Evolutionary conservation across 2,113 vertebrate genomes (phyloP).

Genomic region (Cyphomyrus discorhynchus): DNA sequence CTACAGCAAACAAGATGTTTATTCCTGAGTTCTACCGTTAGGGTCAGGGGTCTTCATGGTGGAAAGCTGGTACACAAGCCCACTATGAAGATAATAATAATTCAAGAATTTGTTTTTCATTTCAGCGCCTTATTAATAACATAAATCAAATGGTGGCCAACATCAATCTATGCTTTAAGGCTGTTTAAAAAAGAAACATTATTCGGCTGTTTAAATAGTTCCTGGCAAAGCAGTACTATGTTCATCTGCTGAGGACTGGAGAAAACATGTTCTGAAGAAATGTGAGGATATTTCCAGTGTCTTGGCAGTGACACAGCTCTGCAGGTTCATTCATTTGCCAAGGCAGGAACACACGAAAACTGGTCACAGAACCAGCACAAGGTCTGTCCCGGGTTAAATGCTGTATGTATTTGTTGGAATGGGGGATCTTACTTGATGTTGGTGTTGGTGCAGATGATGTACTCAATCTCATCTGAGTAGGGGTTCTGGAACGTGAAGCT

Average conservation of each 20-base stretch:
- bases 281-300: background rate
- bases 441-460: slow-evolving; percentile 99
- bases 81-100: background rate
- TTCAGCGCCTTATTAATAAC: slow-evolving; percentile 20
- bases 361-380: background rate
- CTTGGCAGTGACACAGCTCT: background rate
- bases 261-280: background rate
- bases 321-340: background rate
- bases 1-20: background rate
- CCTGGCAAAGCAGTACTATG: background rate
- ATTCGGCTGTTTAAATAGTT: background rate
- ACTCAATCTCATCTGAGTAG: slow-evolving; percentile 95
- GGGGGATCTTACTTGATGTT: slow-evolving; percentile 85
- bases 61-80: background rate
- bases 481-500: slow-evolving; percentile 99
- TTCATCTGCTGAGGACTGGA: background rate
- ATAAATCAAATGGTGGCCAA: slow-evolving; percentile 12
- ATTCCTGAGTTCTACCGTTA: background rate
- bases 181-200: background rate
- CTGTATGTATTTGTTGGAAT: background rate
- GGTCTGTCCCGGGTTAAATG: background rate
- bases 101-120: background rate
- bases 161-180: slow-evolving; percentile 1
- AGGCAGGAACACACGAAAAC: background rate
- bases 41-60: background rate